Evolutionary conservation across 2,888 invertebrate genomes (phyloP), one percentile per base, ranked within the genome.

Genomic region (Drosophila antonietae): DNA sequence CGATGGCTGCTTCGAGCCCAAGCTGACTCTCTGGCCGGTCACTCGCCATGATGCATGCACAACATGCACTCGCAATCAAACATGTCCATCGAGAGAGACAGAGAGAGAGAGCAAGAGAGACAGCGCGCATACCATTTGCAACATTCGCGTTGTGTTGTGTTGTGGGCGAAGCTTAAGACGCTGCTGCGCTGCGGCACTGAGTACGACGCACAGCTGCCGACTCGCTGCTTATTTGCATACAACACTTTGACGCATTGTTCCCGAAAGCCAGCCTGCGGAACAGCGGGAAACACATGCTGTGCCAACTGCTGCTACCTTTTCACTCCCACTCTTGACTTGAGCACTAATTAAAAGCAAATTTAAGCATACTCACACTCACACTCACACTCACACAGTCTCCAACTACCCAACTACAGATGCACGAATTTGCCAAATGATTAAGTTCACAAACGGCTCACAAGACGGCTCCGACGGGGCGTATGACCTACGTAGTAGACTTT

Each of bases 321-420:
- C 46, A 33, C 39, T 37, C 58, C 35, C 55, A 10, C 57, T 46
- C 64, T 8, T 23, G 43, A 58, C 53, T 81, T 49, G 67, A 64
- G 70, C 85, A 75, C 83, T 83, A 83, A 82, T 82, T 82, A 82
- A 82, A 83, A 82, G 83, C 82, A 82, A 83, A 83, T 83, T 82
- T 75, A 81, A 79, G 81, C 79, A 70, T 57, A 66, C 83, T 75
- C 53, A 39, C 39, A 49, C 55, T 18, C 41, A 41, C 41, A 18
- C 43, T 23, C 23, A 23, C 23, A 23, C 23, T 23, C 23, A 23
- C 23, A 23, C 3, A 23, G 3, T 43, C 68, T 41, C 69, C 46
- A 18, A 39, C 51, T 53, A 37, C 35, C 4, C 31, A 10, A 46
- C 41, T 10, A 8, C 61, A 74, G 63, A 71, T 57, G 59, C 52